phyloP scores from a whole-genome alignment of 1,140 invertebrate species.

The Antheraea mylitta region DNA sequence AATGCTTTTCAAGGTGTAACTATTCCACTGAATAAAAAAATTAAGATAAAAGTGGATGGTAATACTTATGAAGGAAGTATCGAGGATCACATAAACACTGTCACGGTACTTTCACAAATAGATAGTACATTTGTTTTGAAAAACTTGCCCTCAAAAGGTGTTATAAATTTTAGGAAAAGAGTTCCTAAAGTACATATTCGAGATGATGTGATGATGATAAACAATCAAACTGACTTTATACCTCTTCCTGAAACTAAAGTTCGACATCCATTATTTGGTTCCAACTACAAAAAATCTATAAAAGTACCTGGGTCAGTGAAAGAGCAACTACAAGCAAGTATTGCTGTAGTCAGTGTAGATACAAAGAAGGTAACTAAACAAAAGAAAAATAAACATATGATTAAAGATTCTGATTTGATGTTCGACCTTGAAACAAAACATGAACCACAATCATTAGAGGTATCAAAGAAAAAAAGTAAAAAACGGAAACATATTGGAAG shows the following conservation, averaged over 20 bases:
- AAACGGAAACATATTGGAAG: slow-evolving; percentile 42
- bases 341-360: not conserved
- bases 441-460: slow-evolving; percentile 16
- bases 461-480: slow-evolving; percentile 38
- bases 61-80: slow-evolving; percentile 44
- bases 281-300: slow-evolving; percentile 51
- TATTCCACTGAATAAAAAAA: slow-evolving; percentile 42
- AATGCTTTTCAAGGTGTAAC: slow-evolving; percentile 33
- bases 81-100: slow-evolving; percentile 24
- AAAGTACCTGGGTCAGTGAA: slow-evolving; percentile 40
- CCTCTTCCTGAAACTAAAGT: slow-evolving; percentile 60
- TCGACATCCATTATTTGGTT: slow-evolving; percentile 64
- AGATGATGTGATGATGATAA: slow-evolving; percentile 38
- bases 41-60: slow-evolving; percentile 53
- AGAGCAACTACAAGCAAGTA: slow-evolving; percentile 31
- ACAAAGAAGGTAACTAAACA: slow-evolving; percentile 14
- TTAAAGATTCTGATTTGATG: not conserved
- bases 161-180: slow-evolving; percentile 44
- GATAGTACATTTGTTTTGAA: slow-evolving; percentile 35
- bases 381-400: slow-evolving; percentile 35
- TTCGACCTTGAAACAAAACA: slow-evolving; percentile 15
- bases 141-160: slow-evolving; percentile 36
- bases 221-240: slow-evolving; percentile 51
- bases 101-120: slow-evolving; percentile 31
- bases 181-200: slow-evolving; percentile 51